Evolutionary conservation across 2,797 vertebrate genomes (phyloP).

Genomic region (Podarcis lilfordi): DNA sequence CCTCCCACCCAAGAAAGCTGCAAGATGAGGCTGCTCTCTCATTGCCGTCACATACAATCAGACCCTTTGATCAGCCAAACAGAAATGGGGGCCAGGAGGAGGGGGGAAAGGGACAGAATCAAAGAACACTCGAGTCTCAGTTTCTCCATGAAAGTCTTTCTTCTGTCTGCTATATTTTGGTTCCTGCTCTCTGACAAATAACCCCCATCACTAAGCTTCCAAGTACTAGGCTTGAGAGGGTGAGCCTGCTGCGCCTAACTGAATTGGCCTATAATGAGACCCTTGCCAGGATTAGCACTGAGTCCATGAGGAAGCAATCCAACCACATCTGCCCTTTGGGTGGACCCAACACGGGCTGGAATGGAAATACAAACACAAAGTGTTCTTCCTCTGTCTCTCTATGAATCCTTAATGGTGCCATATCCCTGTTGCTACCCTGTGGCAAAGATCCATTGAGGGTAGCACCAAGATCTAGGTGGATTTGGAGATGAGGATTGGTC

Average conservation of each 20-base stretch:
- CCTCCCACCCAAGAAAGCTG: slow-evolving; percentile 13
- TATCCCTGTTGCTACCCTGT: not conserved
- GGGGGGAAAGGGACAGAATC: not conserved
- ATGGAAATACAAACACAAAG: not conserved
- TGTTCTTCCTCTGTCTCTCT: not conserved
- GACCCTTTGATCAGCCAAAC: slow-evolving; percentile 36
- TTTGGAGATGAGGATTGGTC: not conserved
- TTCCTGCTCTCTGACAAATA: slow-evolving; percentile 17
- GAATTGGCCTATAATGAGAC: slow-evolving; percentile 40
- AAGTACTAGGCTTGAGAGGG: not conserved
- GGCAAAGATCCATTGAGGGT: not conserved
- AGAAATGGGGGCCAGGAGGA: slow-evolving; percentile 12
- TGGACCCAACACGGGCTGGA: not conserved
- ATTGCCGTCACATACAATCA: slow-evolving; percentile 26
- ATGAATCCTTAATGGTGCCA: not conserved
- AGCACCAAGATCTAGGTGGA: not conserved
- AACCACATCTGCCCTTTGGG: slow-evolving; percentile 3
- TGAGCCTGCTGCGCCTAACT: slow-evolving; percentile 37
- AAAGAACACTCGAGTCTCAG: slow-evolving; percentile 15
- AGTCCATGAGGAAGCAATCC: slow-evolving; percentile 22
- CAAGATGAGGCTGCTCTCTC: slow-evolving; percentile 30
- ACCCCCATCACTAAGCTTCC: slow-evolving; percentile 10
- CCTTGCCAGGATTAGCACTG: slow-evolving; percentile 24
- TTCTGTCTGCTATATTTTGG: slow-evolving; percentile 11
- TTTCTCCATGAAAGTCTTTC: slow-evolving; percentile 37